Evolutionary conservation across 2,113 vertebrate species (phyloP), one percentile per base, ranked within the genome.

Genomic region (Pavo muticus): DNA sequence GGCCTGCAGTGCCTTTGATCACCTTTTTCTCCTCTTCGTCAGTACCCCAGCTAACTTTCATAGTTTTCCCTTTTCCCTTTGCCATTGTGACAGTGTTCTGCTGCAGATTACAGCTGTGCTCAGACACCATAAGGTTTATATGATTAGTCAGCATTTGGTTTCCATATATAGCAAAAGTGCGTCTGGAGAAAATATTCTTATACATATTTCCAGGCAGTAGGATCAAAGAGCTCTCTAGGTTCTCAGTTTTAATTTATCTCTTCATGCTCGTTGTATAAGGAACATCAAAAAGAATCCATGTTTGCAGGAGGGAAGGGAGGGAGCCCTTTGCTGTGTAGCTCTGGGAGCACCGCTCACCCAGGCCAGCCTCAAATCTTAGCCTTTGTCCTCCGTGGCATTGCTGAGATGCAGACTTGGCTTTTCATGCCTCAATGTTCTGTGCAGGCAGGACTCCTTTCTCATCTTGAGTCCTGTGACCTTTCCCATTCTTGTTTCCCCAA

Each of bases 121-220:
- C 20, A 65, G 90, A 91, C 94, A 79, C 94, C 96, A 94, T 81
- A 94, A 90, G 95, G 94, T 97, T 96, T 94, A 76, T 52, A 21
- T 96, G 95, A 95, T 97, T 96, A 97, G 57, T 97, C 96, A 96
- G 93, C 95, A 96, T 97, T 97, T 97, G 96, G 96, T 96, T 96
- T 96, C 97, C 95, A 97, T 96, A 96, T 92, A 95, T 91, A 95
- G 95, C 93, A 72, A 74, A 90, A 96, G 87, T 40, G 85, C 4
- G 96, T 96, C 97, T 96, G 97, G 97, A 96, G 95, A 95, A 93
- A 97, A 97, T 96, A 97, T 97, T 90, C 94, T 52, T 73, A 12
- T 80, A 85, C 94, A 84, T 90, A 94, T 96, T 97, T 96, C 69
- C 93, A 95, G 95, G 95, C 96, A 94, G 17, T 63, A 72, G 94